Conservation (phyloP, 2,888 invertebrate genomes). For the Julus scandinavius region DNA sequence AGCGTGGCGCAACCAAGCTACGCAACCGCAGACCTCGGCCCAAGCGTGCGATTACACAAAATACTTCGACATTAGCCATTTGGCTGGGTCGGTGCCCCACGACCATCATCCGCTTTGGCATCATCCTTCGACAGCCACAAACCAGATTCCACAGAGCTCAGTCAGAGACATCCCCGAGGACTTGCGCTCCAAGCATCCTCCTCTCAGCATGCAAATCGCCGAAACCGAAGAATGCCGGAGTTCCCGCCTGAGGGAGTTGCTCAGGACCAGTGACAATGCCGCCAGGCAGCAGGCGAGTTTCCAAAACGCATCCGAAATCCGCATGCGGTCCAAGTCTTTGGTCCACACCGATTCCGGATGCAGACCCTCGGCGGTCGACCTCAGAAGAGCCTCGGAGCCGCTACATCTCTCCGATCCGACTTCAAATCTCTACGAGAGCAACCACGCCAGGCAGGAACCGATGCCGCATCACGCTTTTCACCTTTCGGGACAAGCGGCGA, state of each 20-base stretch:
- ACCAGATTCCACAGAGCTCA: neutral
- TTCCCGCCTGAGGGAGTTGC: neutral
- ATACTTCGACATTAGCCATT: constrained; percentile 7
- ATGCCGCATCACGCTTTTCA: neutral
- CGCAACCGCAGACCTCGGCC: neutral
- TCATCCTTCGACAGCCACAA: neutral
- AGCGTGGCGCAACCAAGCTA: neutral
- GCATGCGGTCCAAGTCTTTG: neutral
- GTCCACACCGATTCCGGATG: neutral
- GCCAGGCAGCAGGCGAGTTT: neutral
- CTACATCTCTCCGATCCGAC: neutral
- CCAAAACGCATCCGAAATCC: neutral
- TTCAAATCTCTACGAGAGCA: neutral
- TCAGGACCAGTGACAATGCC: neutral
- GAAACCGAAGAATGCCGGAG: neutral
- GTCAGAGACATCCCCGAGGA: neutral
- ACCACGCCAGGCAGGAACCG: neutral
- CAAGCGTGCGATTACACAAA: neutral
- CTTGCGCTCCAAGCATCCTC: neutral
- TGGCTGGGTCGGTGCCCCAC: neutral
- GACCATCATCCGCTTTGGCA: neutral
- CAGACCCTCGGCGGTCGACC: neutral
- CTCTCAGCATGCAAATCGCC: neutral
- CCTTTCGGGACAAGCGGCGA: neutral
- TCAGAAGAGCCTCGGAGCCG: neutral